These are phyloP conservation scores for Mactromeris polynyma DNA, from an alignment of 2,888 invertebrate genomes.

Conservation along the genomic window DNA sequence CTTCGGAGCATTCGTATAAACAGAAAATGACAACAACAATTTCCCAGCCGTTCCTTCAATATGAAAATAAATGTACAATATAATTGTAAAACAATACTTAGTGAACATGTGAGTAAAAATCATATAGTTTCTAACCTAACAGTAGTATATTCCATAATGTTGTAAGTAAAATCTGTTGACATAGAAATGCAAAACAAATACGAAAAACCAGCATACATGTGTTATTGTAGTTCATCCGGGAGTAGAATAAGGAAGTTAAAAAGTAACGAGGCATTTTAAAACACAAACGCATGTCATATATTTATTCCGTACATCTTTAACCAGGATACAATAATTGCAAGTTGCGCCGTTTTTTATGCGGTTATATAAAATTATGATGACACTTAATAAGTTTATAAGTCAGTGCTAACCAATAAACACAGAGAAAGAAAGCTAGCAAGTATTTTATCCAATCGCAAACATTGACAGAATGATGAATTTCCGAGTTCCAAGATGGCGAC, in stretches of 20 bases:
- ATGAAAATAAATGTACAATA: neutral
- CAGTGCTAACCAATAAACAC: no score
- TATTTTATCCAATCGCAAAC: no score
- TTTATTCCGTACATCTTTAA: no score
- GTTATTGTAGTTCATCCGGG: neutral
- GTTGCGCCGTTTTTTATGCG: no score
- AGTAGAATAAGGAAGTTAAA: neutral
- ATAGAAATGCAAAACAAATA: neutral
- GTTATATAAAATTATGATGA: no score
- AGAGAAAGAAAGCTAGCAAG: no score
- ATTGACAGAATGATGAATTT: no score
- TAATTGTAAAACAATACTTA: no score
- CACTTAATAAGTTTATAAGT: no score
- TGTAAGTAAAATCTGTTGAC: neutral
- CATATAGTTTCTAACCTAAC: neutral
- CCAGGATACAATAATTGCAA: no score
- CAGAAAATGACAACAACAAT: constrained; percentile 72
- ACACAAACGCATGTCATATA: no score
- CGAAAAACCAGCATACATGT: neutral
- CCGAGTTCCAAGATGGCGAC: no score
- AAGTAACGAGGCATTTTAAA: neutral
- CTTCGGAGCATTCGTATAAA: constrained; percentile 75
- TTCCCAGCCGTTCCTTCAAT: constrained; percentile 36
- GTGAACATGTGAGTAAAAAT: neutral
- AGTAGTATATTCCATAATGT: neutral